Base-by-base conservation (phyloP, 2,797 vertebrate species). In the Pseudochaenichthys georgianus region DNA sequence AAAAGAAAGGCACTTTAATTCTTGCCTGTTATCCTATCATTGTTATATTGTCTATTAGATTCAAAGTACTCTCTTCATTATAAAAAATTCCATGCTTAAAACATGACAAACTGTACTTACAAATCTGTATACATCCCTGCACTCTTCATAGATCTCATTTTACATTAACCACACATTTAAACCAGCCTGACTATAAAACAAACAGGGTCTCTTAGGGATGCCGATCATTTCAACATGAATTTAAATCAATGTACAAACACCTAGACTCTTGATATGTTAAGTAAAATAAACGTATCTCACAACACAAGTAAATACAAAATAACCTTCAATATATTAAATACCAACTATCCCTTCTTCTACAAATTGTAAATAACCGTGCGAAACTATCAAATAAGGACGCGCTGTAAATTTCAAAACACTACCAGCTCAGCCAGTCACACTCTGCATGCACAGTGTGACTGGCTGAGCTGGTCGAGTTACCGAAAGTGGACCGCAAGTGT, bases 381-480 rank as follows among this genome's bases (percentile, higher is more conserved):
- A 17, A 17, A 19, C 5, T 64, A 38, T 21, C 38, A 45, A 47
- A 61, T 17, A 50, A 54, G n/a, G 11, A 68, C 38, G 31, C n/a
- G 57, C 47, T 47, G 69, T 57, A 15, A 41, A 55, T 47, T 43
- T 0, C 58, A 64, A 78, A 57, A 13, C 10, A 11, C 65, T 46
- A 50, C 38, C 45, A 75, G 34, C 57, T 64, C 65, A 47, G 43
- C 65, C 65, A 68, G 65, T 68, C 65, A 58, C 65, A 58, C 65
- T 68, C 46, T 64, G 64, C 54, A 45, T 47, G 51, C 43, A 55
- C 9, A 64, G 61, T 53, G 66, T 77, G 77, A 75, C 78, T 69
- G 45, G 48, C 70, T 85, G 86, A 90, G 77, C 75, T 84, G 75
- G 75, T 82, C 70, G 71, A 74, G 57, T 69, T 38, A 81, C 77